Evolutionary conservation across 2,113 vertebrate genomes (phyloP), one percentile per base, ranked within the genome.

Genomic region (Eulemur rufifrons): DNA sequence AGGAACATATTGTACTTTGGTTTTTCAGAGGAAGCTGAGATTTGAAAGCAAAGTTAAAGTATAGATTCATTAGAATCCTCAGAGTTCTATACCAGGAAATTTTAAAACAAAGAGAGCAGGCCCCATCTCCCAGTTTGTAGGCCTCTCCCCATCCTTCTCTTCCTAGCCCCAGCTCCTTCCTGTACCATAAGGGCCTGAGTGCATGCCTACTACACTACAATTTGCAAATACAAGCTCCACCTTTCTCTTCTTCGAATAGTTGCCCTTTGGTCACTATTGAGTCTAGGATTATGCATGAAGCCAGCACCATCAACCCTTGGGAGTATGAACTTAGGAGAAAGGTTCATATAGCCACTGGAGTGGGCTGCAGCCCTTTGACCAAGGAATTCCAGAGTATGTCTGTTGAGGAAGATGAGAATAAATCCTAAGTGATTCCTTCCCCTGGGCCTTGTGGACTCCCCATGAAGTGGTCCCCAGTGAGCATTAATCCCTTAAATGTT

Each of bases 111-210:
- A 13, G 42, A 82, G 7, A 66, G 10, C 25, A 89, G 14, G 1
- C 10, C 5, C 8, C 11, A 34, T 29, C 1, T 63, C 20, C n/a
- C 23, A 45, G 14, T 8, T 85, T 13, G 1, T 2, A 32, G 54
- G 1, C 15, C 14, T 34, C 12, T 13, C 6, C 6, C 8, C 0
- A 4, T 7, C 20, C 2, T 77, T 77, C 15, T 56, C 25, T 85
- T 47, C 32, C n/a, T 64, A 69, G 37, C 45, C 11, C 9, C 39
- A 66, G 27, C 34, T 59, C 47, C 32, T 34, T 85, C 12, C 13
- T 13, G 2, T 2, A 23, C 59, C 18, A 1, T 11, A 3, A 69
- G 20, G 6, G 1, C 2, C 18, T 68, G 17, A 20, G 10, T 18
- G 8, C 54, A 45, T 34, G 29, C 39, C 32, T n/a, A 0, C 20